Percentiles rank a stretch among this genome's conserved stretches.
Evolutionary conservation across 2,797 vertebrate genomes (phyloP).

Genomic region (Falco rusticolus): DNA sequence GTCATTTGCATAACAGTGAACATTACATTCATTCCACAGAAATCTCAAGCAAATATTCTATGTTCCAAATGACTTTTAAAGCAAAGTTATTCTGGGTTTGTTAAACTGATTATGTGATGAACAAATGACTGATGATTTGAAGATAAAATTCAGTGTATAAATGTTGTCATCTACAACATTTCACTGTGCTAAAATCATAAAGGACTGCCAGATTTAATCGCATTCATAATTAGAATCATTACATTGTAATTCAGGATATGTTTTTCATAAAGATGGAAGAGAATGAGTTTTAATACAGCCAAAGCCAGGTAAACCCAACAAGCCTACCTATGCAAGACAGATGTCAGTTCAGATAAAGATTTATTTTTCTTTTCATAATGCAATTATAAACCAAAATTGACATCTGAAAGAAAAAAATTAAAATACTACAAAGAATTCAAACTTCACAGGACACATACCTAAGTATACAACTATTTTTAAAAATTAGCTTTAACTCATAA

Average conservation of each 20-base stretch:
- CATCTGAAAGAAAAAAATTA: constrained; percentile 48
- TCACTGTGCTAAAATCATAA: constrained; percentile 35
- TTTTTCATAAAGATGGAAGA: constrained; percentile 61
- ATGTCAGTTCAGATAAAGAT: constrained; percentile 52
- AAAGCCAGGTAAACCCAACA: constrained; percentile 23
- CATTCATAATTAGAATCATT: constrained; percentile 66
- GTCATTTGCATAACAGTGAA: constrained; percentile 40
- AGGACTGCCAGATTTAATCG: constrained; percentile 58
- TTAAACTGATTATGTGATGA: constrained; percentile 43
- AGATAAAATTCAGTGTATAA: constrained; percentile 63
- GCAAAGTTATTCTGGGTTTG: constrained; percentile 28
- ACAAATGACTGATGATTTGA: constrained; percentile 45
- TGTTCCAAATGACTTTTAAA: constrained; percentile 36
- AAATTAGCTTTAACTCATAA: not conserved
- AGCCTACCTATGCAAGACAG: constrained; percentile 35
- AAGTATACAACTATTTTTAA: not conserved
- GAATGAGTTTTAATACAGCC: constrained; percentile 36
- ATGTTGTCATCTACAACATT: constrained; percentile 34
- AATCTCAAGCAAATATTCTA: constrained; percentile 25
- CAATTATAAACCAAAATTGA: constrained; percentile 60
- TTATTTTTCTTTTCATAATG: constrained; percentile 55
- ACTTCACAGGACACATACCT: constrained; percentile 5
- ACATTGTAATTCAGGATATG: constrained; percentile 71
- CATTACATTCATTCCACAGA: constrained; percentile 28
- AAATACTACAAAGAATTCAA: constrained; percentile 22